These are phyloP conservation scores for Pyrrhosoma nymphula DNA, from an alignment of 2,888 invertebrate species.

Conservation along the genomic window DNA sequence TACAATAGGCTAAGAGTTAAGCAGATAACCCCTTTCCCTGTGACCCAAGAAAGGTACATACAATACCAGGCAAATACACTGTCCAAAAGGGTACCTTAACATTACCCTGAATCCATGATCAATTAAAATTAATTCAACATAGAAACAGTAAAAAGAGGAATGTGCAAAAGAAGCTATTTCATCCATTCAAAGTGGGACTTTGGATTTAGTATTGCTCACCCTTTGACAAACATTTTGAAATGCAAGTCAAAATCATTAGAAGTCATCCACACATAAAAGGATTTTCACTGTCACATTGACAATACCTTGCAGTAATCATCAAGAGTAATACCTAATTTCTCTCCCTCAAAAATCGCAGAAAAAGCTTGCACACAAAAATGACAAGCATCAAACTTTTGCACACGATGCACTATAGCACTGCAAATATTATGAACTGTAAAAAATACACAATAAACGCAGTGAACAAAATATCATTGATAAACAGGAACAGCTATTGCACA, in stretches of 20 bases:
- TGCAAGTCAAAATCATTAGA: not conserved
- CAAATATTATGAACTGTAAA: not conserved
- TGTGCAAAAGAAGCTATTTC: not conserved
- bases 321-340: not conserved
- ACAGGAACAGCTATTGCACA: not conserved
- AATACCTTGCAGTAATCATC: not conserved
- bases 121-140: not conserved
- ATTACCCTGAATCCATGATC: not conserved
- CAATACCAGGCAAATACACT: not conserved
- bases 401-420: not conserved
- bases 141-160: not conserved
- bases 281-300: not conserved
- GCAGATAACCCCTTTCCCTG: not conserved
- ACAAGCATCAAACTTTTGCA: not conserved
- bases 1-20: not conserved
- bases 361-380: not conserved
- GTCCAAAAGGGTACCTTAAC: not conserved
- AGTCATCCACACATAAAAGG: not conserved
- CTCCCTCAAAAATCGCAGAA: not conserved
- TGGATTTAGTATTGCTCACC: not conserved
- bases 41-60: not conserved
- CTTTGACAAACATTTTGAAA: not conserved
- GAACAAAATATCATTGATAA: not conserved
- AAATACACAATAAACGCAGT: not conserved
- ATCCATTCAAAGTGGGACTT: not conserved